Evolutionary conservation across 2,113 vertebrate genomes (phyloP).

Genomic region (Cyprichromis sp.): DNA sequence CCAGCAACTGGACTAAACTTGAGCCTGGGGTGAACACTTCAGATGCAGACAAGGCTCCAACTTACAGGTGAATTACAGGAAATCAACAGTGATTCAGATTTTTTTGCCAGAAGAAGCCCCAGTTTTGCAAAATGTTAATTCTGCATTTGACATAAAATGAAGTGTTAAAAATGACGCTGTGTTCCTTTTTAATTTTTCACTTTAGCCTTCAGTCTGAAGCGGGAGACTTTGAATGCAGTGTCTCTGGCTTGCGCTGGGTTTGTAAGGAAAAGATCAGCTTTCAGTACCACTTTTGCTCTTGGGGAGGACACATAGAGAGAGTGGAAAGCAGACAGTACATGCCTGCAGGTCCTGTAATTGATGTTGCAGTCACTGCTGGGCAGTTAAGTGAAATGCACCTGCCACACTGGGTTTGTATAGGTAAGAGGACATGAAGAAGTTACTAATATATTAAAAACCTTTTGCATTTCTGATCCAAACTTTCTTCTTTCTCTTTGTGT

Average conservation of each 20-base stretch:
- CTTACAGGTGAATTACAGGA: constrained; percentile 2
- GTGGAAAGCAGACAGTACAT: not conserved
- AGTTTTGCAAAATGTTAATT: not conserved
- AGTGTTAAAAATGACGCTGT: accelerated
- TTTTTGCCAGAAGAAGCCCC: not conserved
- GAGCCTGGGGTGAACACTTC: not conserved
- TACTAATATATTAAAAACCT: accelerated
- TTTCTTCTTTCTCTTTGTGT: accelerated
- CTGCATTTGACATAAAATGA: not conserved
- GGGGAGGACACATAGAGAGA: not conserved
- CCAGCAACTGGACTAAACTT: not conserved
- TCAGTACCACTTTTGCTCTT: not conserved
- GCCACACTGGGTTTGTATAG: constrained; percentile 22
- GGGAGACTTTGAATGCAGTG: constrained; percentile 21
- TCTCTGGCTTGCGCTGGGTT: constrained; percentile 17
- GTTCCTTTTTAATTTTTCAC: not conserved
- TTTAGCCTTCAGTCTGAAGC: constrained; percentile 12
- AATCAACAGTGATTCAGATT: not conserved
- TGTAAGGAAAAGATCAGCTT: not conserved
- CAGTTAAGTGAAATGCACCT: not conserved
- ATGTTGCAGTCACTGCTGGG: not conserved
- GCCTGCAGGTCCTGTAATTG: constrained; percentile 21
- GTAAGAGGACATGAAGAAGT: not conserved
- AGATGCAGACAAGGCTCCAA: not conserved
- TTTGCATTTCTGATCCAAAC: not conserved